Evolutionary conservation across 1,140 invertebrate genomes (phyloP).

Genomic region (Drosophila eugracilis): DNA sequence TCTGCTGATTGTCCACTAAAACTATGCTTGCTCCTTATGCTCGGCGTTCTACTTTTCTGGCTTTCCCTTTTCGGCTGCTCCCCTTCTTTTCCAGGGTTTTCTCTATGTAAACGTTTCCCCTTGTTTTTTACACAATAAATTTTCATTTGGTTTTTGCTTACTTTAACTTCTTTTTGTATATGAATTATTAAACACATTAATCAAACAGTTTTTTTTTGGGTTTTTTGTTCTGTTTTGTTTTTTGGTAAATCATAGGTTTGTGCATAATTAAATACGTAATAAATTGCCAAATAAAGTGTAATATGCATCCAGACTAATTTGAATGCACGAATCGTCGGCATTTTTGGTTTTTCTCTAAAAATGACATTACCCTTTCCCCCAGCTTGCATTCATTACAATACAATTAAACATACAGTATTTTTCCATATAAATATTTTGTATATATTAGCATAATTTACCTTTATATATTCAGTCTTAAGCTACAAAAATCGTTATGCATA

Average conservation of each 20-base stretch:
- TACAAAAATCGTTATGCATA: conserved; percentile 83
- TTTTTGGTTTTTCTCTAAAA: conserved; percentile 34
- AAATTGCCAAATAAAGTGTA: conserved; percentile 77
- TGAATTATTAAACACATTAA: conserved; percentile 69
- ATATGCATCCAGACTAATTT: conserved; percentile 48
- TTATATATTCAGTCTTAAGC: conserved; percentile 83
- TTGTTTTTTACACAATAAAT: conserved; percentile 51
- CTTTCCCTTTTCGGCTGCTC: conserved; percentile 25
- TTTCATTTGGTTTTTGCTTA: conserved; percentile 38
- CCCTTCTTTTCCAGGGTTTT: conserved; percentile 23
- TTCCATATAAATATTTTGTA: conserved; percentile 43
- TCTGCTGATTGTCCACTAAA: conserved; percentile 81
- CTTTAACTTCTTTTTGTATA: conserved; percentile 28
- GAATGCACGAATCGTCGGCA: conserved; percentile 33
- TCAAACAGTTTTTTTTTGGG: conserved; percentile 51
- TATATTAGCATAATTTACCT: conserved; percentile 79
- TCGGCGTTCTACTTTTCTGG: conserved; percentile 30
- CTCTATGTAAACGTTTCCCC: conserved; percentile 14
- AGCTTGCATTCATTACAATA: conserved; percentile 75
- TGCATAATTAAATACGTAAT: conserved; percentile 78
- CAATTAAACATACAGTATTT: conserved; percentile 65
- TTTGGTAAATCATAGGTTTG: conserved; percentile 69
- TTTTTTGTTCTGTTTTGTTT: conserved; percentile 15
- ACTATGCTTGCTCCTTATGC: conserved; percentile 72
- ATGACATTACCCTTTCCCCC: conserved; percentile 81